Evolutionary conservation across 1,140 invertebrate genomes (phyloP).

Genomic region (Ips typographus): DNA sequence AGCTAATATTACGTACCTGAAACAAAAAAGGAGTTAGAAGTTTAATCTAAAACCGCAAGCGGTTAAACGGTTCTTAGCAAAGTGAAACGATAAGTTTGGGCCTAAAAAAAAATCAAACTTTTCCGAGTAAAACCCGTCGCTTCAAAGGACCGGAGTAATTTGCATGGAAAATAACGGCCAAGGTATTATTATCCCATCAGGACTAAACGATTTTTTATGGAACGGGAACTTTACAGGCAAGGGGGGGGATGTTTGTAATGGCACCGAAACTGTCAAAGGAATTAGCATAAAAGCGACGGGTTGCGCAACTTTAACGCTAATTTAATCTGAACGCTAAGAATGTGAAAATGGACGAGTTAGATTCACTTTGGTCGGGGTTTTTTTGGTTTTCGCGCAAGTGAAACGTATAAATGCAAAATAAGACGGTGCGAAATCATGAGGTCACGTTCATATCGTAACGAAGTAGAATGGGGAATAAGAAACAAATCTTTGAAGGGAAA

Average conservation of each 20-base stretch:
- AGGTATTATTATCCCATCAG: slow-evolving; percentile 15
- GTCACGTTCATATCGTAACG: slow-evolving; percentile 7
- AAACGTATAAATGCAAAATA: no score
- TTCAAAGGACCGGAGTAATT: neutral
- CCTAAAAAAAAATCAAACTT: no score
- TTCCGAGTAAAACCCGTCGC: neutral
- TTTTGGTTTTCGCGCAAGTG: no score
- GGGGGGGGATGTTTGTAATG: slow-evolving; percentile 14
- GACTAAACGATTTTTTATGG: slow-evolving; percentile 19
- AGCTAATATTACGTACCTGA: no score
- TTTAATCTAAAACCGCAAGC: no score
- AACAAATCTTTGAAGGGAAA: slow-evolving; percentile 27
- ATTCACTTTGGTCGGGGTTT: neutral
- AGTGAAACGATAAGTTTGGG: no score
- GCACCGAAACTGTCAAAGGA: slow-evolving; percentile 21
- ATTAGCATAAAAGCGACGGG: slow-evolving; percentile 24
- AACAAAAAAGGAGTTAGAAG: no score
- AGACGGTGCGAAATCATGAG: no score
- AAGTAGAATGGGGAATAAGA: slow-evolving; percentile 16
- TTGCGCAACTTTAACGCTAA: slow-evolving; percentile 20
- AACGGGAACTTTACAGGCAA: slow-evolving; percentile 11
- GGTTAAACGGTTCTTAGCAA: no score
- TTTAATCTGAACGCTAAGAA: slow-evolving; percentile 28
- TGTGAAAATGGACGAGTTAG: slow-evolving; percentile 20
- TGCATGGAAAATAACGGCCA: slow-evolving; percentile 6